phyloP scores from a whole-genome alignment of 2,113 vertebrate species.

The Zootoca vivipara region DNA sequence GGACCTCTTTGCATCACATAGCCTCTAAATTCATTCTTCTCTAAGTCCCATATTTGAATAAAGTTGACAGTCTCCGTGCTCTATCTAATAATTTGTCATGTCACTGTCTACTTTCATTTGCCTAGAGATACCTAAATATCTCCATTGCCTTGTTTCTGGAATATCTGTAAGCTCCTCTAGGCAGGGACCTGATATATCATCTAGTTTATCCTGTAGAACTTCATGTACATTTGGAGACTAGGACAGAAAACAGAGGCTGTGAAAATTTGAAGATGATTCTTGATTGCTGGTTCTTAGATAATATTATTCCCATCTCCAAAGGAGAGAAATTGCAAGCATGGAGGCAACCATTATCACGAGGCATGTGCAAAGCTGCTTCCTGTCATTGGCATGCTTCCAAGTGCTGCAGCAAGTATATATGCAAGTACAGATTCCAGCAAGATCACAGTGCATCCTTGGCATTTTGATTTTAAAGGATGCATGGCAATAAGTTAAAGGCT shows the following conservation, averaged over 20 bases:
- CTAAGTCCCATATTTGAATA: not conserved
- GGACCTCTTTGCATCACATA: not conserved
- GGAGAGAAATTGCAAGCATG: not conserved
- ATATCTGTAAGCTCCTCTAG: not conserved
- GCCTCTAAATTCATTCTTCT: not conserved
- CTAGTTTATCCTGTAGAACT: not conserved
- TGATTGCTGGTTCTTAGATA: not conserved
- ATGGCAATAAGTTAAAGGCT: not conserved
- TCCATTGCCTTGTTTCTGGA: not conserved
- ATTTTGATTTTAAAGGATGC: not conserved
- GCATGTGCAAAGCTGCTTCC: not conserved
- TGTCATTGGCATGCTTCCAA: not conserved
- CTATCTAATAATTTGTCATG: not conserved
- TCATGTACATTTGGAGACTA: not conserved
- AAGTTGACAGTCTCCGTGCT: not conserved
- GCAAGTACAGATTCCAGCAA: not conserved
- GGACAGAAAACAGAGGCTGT: not conserved
- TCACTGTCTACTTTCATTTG: not conserved
- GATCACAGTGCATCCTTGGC: not conserved
- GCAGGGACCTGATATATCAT: not conserved
- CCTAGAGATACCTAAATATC: not conserved
- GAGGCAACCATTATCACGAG: not conserved
- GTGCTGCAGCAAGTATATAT: not conserved
- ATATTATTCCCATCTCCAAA: not conserved
- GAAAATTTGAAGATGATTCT: not conserved